A percentile compares a stretch with the other conserved stretches of the same genome.
Conservation (phyloP, 2,888 invertebrate genomes). For the Tiliacea aurago region DNA sequence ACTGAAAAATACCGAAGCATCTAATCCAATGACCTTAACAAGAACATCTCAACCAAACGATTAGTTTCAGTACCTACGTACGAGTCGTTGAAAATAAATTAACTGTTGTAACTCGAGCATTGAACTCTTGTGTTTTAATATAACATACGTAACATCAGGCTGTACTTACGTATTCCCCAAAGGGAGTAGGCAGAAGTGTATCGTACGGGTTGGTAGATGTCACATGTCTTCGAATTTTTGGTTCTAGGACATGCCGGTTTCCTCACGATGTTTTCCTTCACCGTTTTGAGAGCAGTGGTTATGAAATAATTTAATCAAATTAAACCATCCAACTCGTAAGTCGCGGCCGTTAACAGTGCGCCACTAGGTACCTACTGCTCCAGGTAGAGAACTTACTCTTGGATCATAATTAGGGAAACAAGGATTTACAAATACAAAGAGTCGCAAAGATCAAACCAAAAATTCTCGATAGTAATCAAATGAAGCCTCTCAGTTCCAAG, state of each 20-base stretch:
- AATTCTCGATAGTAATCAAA: slow-evolving; percentile 6
- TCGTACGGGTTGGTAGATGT: no score
- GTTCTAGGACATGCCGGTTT: no score
- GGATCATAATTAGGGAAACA: neutral
- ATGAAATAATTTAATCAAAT: no score
- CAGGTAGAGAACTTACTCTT: no score
- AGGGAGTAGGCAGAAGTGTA: no score
- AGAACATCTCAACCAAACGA: slow-evolving; percentile 13
- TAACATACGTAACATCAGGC: neutral
- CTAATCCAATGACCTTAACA: slow-evolving; percentile 13
- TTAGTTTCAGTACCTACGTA: slow-evolving; percentile 35
- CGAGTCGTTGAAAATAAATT: slow-evolving; percentile 41
- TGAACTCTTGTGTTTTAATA: slow-evolving; percentile 35
- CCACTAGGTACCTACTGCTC: no score
- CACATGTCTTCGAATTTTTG: no score
- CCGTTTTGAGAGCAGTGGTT: no score
- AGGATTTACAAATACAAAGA: neutral
- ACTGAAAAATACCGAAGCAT: no score
- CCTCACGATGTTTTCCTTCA: no score
- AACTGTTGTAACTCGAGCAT: slow-evolving; percentile 31
- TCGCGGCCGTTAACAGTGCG: no score
- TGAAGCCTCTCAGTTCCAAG: neutral
- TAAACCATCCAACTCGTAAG: no score
- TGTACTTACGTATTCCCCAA: neutral
- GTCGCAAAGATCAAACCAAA: neutral